Percentiles rank a stretch among this genome's conserved stretches.
Evolutionary conservation across 1,140 invertebrate genomes (phyloP).

Genomic region (Triops longicaudatus): DNA sequence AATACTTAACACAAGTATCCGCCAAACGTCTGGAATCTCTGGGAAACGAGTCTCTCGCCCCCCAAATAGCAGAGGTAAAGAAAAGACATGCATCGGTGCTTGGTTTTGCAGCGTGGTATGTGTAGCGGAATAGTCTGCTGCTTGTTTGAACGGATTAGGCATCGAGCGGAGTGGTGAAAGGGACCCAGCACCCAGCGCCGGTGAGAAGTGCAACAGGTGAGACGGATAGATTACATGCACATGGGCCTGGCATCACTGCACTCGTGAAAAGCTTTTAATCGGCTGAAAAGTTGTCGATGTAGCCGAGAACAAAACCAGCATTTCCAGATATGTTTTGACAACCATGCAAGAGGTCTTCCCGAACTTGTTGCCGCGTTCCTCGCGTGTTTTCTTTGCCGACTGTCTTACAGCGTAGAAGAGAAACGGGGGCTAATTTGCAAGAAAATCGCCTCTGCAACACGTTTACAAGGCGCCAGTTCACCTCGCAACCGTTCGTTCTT

Average conservation of each 20-base stretch:
- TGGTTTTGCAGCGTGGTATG: not conserved
- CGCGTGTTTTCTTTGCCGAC: not conserved
- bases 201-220: slow-evolving; percentile 14
- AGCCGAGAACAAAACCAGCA: not conserved
- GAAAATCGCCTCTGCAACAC: no score
- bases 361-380: not conserved
- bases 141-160: slow-evolving; percentile 14
- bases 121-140: slow-evolving; percentile 11
- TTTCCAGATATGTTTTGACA: not conserved
- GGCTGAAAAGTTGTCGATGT: slow-evolving; percentile 2
- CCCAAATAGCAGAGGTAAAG: not conserved
- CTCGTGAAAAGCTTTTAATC: slow-evolving; percentile 7
- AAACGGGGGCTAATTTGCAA: not conserved
- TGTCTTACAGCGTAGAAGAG: not conserved
- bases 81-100: not conserved
- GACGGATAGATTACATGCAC: slow-evolving; percentile 3
- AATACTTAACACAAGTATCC: not conserved
- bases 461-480: no score
- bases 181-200: not conserved
- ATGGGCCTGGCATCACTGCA: not conserved
- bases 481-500: no score
- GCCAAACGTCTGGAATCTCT: slow-evolving; percentile 1
- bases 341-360: not conserved
- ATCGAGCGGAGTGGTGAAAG: not conserved
- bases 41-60: not conserved